Base-by-base conservation (phyloP, 2,888 invertebrate species). In the Cerastis rubricosa region DNA sequence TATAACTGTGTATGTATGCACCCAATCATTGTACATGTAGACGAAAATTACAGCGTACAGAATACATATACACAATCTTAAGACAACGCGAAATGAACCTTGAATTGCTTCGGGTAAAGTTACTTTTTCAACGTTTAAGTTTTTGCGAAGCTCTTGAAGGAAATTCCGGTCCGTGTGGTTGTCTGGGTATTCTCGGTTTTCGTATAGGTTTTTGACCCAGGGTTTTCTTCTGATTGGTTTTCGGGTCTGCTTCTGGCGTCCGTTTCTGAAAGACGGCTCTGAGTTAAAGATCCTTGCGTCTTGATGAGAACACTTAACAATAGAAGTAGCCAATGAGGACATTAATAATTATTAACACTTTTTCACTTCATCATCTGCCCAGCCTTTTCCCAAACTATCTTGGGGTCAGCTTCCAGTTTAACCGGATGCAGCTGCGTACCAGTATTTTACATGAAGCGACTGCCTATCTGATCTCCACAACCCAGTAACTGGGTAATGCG, bases 181-280 rank as follows among this genome's bases (percentile, higher is more conserved):
- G 94, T 99, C 99, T 0, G 99, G 98, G 82, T 98, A 98, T 35
- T 98, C 98, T 78, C 98, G 97, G 90, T 98, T 98, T 93, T 98
- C 98, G 91, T 99, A 99, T 29, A 99, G 95, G 90, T 99, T 98
- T 95, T 99, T 99, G 86, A 97, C 97, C 99, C 99, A 99, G 0
- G 96, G 96, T 88, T 96, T 97, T 89, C 92, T 94, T 85, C 90
- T 90, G 67, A 85, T 74, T 0, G 89, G 81, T 79, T 92, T 93
- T 70, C 89, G 89, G 59, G 92, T 87, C 61, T 89, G 83, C 87
- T 94, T 95, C 74, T 91, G 87, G 17, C 94, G 92, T 81, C 94
- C 90, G 91, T 89, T 93, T 94, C 96, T 96, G 96, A 92, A 96
- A 96, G 81, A 85, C 85, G 83, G 78, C 84, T 88, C 90, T 88